These are phyloP conservation scores for Electrophaes corylata DNA, from an alignment of 2,888 invertebrate genomes.

Conservation along the genomic window DNA sequence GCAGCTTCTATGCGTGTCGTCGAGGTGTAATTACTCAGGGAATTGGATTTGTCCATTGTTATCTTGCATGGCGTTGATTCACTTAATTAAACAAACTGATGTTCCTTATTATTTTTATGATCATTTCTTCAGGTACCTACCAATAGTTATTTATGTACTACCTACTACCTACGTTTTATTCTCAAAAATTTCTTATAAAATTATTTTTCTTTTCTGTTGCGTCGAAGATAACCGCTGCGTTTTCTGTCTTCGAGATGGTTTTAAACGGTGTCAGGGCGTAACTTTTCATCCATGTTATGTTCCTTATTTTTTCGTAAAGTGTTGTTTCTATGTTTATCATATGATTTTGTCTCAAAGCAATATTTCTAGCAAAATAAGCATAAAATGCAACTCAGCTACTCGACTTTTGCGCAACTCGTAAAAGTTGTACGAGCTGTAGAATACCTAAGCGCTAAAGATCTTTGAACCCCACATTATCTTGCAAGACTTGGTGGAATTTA, in stretches of 20 bases:
- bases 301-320: too few relatives aligned
- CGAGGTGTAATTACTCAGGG: slow-evolving; percentile 53
- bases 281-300: too few relatives aligned
- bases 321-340: not conserved
- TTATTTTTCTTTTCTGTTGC: too few relatives aligned
- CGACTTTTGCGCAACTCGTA: slow-evolving; percentile 15
- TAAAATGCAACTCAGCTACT: slow-evolving; percentile 15
- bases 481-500: slow-evolving; percentile 1
- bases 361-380: slow-evolving; percentile 8
- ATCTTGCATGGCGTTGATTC: slow-evolving; percentile 52
- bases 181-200: too few relatives aligned
- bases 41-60: slow-evolving; percentile 57
- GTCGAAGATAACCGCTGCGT: too few relatives aligned
- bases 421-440: slow-evolving; percentile 18
- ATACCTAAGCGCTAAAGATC: slow-evolving; percentile 15
- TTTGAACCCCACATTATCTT: slow-evolving; percentile 10
- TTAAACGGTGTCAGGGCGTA: too few relatives aligned
- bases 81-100: slow-evolving; percentile 48
- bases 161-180: too few relatives aligned
- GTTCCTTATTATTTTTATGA: slow-evolving; percentile 16
- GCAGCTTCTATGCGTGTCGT: slow-evolving; percentile 8
- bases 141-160: too few relatives aligned
- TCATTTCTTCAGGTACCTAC: slow-evolving; percentile 2
- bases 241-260: too few relatives aligned
- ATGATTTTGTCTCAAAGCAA: not conserved